These are phyloP conservation scores for Lates japonicus DNA, from an alignment of 2,797 vertebrate genomes.

Conservation along the genomic window DNA sequence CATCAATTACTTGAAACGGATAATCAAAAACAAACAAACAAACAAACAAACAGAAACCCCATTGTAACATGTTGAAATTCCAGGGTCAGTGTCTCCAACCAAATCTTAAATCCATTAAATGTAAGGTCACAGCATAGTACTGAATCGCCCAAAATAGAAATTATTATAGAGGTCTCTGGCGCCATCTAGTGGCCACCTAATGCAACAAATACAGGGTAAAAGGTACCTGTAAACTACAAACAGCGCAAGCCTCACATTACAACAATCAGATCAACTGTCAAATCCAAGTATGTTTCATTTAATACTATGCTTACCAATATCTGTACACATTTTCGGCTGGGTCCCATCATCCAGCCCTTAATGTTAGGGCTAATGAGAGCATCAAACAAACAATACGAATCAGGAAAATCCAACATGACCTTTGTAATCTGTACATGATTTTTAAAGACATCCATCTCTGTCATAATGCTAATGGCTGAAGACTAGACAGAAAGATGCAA, in stretches of 20 bases:
- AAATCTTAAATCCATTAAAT: not conserved
- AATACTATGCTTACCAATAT: not conserved
- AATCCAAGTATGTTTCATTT: not conserved
- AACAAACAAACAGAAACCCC: not conserved
- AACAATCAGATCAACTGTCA: not conserved
- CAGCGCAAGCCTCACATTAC: not conserved
- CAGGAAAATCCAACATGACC: not conserved
- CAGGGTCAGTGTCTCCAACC: not conserved
- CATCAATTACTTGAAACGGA: slow-evolving; percentile 13
- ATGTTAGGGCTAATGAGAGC: not conserved
- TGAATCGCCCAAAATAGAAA: not conserved
- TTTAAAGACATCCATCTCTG: not conserved
- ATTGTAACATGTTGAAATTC: not conserved
- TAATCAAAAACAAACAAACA: not conserved
- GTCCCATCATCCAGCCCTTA: too few relatives aligned
- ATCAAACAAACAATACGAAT: not conserved
- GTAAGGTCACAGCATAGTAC: not conserved
- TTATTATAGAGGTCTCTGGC: slow-evolving; percentile 8
- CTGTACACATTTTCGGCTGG: not conserved
- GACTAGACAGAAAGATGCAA: not conserved
- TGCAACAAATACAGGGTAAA: not conserved
- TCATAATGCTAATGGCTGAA: not conserved
- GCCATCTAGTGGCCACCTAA: slow-evolving; percentile 57
- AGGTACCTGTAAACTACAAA: not conserved
- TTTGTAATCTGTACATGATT: not conserved